A percentile compares a stretch with the other conserved stretches of the same genome.
Evolutionary conservation across 2,888 invertebrate species (phyloP).

Genomic region (Drosophila longiperda): DNA sequence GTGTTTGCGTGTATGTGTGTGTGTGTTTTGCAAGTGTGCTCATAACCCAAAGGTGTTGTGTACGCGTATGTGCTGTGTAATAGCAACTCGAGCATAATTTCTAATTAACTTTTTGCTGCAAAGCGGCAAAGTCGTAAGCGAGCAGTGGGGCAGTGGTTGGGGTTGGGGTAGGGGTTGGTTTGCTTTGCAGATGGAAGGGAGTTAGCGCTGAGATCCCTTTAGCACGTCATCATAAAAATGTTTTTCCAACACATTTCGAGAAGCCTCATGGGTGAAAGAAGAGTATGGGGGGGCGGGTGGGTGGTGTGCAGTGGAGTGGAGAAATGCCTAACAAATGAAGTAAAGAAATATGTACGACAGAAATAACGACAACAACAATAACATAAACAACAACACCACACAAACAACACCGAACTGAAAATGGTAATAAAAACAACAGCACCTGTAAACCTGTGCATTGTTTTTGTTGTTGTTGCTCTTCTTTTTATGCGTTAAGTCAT

Average conservation of each 20-base stretch:
- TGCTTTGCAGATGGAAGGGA: not conserved
- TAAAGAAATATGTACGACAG: conserved; percentile 65
- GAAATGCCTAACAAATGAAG: conserved; percentile 76
- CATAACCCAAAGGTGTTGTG: conserved; percentile 69
- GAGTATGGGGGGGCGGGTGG: not conserved
- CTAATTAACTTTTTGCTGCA: conserved; percentile 74
- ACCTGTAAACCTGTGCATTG: conserved; percentile 64
- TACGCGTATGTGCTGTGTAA: conserved; percentile 42
- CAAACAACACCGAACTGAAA: conserved; percentile 38
- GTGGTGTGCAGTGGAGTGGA: not conserved
- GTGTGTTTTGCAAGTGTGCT: conserved; percentile 18
- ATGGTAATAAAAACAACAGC: conserved; percentile 73
- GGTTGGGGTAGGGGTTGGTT: not conserved
- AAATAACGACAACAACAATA: conserved; percentile 27
- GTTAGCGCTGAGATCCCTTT: conserved; percentile 63
- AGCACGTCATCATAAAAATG: conserved; percentile 80
- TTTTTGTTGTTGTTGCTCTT: conserved; percentile 42
- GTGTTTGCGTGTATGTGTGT: conserved; percentile 10
- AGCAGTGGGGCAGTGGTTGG: too few species aligned
- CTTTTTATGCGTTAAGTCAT: conserved; percentile 75
- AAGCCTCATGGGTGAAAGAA: conserved; percentile 62
- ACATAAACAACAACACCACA: conserved; percentile 22
- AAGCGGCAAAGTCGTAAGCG: conserved; percentile 40
- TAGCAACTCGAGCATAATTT: conserved; percentile 72
- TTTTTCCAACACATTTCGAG: conserved; percentile 73